Conservation (phyloP, 2,113 vertebrate species). For the Cyprichromis sp. region DNA sequence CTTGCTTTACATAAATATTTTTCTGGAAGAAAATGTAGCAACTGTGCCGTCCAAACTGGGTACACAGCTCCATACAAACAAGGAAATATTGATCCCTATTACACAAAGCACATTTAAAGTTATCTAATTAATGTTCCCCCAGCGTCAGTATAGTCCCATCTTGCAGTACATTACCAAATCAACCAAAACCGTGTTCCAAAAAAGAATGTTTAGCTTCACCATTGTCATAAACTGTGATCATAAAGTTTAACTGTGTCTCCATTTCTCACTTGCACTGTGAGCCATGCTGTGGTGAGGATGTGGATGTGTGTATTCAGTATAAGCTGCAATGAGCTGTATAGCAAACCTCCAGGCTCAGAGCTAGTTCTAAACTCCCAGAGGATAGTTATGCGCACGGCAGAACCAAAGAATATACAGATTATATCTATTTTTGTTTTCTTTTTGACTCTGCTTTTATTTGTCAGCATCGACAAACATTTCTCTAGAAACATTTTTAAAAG, state of each 20-base stretch:
- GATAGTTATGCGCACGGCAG: not conserved
- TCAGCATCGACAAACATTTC: not conserved
- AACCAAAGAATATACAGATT: not conserved
- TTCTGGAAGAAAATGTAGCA: not conserved
- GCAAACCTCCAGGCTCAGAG: not conserved
- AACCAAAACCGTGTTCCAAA: not conserved
- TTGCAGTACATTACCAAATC: not conserved
- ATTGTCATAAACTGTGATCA: not conserved
- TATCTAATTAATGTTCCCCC: not conserved
- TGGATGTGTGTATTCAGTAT: not conserved
- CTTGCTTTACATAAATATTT: not conserved
- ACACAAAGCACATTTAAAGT: not conserved
- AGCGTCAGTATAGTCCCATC: not conserved
- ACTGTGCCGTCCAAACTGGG: not conserved
- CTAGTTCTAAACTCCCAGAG: not conserved
- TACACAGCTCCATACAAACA: not conserved
- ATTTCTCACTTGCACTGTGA: not conserved
- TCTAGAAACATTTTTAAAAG: not conserved
- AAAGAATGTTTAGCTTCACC: not conserved
- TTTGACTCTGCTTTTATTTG: not conserved
- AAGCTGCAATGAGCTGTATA: conserved; percentile 4
- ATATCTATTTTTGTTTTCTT: not conserved
- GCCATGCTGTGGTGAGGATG: not conserved
- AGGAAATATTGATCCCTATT: not conserved
- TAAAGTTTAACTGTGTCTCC: not conserved